A percentile compares a stretch with the other conserved stretches of the same genome.
These are phyloP conservation scores for Columbina picui DNA, from an alignment of 2,113 vertebrate genomes.

Conservation along the genomic window DNA sequence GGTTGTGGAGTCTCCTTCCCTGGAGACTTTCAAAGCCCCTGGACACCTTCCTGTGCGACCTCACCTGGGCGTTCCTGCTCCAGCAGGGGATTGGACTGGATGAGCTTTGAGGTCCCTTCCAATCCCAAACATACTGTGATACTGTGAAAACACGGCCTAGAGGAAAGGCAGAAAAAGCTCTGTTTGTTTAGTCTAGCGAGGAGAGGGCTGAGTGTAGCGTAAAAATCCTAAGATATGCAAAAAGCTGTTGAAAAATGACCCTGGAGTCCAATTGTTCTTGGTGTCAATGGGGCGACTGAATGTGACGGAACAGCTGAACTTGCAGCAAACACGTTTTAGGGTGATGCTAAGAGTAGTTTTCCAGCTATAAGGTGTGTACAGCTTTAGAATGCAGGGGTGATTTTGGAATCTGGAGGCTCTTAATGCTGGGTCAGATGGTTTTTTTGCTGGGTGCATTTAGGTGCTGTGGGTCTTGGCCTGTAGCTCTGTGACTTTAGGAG, in stretches of 20 bases:
- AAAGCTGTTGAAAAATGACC: neutral
- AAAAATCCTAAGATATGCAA: neutral
- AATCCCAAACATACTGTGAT: too few relatives aligned
- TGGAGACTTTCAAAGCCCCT: too few relatives aligned
- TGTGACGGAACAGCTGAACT: neutral
- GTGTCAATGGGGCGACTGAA: rapidly evolving
- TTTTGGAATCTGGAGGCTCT: rapidly evolving
- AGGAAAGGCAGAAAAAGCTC: neutral
- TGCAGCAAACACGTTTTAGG: rapidly evolving
- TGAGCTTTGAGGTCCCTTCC: too few relatives aligned
- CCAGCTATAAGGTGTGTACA: neutral
- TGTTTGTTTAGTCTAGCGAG: neutral
- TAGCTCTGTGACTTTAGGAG: too few relatives aligned
- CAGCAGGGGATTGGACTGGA: too few relatives aligned
- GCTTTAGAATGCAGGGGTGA: neutral
- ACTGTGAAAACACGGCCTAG: neutral
- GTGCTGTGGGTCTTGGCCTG: too few relatives aligned
- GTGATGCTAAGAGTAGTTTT: neutral
- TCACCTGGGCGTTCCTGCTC: too few relatives aligned
- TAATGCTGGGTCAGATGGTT: too few relatives aligned
- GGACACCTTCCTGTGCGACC: too few relatives aligned
- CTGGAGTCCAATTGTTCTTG: neutral
- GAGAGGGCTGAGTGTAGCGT: rapidly evolving
- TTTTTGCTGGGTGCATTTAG: too few relatives aligned
- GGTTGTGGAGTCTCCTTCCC: too few relatives aligned